Evolutionary conservation across 2,797 vertebrate genomes (phyloP).

Genomic region (Galagoides demidoff): DNA sequence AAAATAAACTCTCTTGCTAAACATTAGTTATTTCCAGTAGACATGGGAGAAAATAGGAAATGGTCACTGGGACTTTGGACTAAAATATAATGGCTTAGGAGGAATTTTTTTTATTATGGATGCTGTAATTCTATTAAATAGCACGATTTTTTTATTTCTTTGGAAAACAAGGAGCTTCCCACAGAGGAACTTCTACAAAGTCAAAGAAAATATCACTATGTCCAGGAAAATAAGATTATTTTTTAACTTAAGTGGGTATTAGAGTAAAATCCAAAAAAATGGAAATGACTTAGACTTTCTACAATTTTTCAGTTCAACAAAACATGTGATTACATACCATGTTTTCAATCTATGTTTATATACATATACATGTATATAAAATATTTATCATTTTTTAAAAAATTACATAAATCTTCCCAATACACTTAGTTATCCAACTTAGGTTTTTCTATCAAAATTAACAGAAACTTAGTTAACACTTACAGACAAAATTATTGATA

Average conservation of each 20-base stretch:
- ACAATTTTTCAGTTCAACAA: background rate
- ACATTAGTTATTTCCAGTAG: slow-evolving; percentile 74
- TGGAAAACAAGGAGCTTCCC: background rate
- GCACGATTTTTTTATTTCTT: slow-evolving; percentile 11
- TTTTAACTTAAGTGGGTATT: background rate
- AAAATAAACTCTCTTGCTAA: slow-evolving; percentile 83
- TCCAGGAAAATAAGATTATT: background rate
- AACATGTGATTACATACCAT: background rate
- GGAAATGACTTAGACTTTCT: background rate
- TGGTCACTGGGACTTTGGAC: slow-evolving; percentile 19
- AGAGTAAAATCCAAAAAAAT: background rate
- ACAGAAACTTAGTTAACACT: slow-evolving; percentile 26
- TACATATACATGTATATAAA: background rate
- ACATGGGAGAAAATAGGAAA: slow-evolving; percentile 49
- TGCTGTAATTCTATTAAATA: slow-evolving; percentile 47
- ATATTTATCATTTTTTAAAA: background rate
- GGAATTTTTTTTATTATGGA: background rate
- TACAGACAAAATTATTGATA: background rate
- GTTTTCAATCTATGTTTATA: background rate
- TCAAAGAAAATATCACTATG: slow-evolving; percentile 27
- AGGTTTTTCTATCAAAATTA: slow-evolving; percentile 18
- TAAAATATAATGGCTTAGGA: background rate
- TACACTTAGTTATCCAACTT: background rate
- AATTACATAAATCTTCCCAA: slow-evolving; percentile 26
- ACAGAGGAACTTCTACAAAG: background rate